Evolutionary conservation across 1,140 invertebrate genomes (phyloP).

Genomic region (Sesamia nonagrioides): DNA sequence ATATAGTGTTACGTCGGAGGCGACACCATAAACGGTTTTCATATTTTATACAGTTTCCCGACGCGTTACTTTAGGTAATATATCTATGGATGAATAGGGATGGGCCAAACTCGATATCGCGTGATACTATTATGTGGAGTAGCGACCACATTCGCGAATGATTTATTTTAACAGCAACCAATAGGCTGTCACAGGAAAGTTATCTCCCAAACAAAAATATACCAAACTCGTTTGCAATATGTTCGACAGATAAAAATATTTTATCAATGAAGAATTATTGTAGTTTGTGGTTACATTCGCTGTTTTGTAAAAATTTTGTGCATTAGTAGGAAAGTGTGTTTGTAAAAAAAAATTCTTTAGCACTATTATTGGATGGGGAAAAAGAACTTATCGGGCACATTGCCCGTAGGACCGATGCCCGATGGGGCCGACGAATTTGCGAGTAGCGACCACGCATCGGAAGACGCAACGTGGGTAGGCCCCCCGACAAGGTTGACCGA

Average conservation of each 20-base stretch:
- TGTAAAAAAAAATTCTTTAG: too few species aligned
- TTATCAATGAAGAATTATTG: neutral
- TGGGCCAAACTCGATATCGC: slow-evolving; percentile 4
- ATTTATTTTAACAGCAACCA: slow-evolving; percentile 5
- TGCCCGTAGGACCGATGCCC: too few species aligned
- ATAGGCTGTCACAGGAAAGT: slow-evolving; percentile 28
- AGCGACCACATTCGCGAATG: neutral
- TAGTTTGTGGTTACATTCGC: neutral
- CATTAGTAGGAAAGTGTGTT: neutral
- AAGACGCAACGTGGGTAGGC: too few species aligned
- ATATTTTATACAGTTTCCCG: too few species aligned
- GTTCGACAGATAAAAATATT: neutral
- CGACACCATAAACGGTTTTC: neutral
- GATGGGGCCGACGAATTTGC: too few species aligned
- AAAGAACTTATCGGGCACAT: too few species aligned
- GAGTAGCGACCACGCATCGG: too few species aligned
- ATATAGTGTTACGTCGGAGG: neutral
- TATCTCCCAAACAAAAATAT: slow-evolving; percentile 13
- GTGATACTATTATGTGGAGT: neutral
- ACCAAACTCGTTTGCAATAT: slow-evolving; percentile 24
- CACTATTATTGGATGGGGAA: too few species aligned
- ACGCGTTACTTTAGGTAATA: neutral
- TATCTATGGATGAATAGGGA: neutral
- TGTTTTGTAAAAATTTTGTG: neutral
- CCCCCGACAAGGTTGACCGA: too few species aligned